Evolutionary conservation across 1,140 invertebrate genomes (phyloP).

Genomic region (Drosophila auraria): DNA sequence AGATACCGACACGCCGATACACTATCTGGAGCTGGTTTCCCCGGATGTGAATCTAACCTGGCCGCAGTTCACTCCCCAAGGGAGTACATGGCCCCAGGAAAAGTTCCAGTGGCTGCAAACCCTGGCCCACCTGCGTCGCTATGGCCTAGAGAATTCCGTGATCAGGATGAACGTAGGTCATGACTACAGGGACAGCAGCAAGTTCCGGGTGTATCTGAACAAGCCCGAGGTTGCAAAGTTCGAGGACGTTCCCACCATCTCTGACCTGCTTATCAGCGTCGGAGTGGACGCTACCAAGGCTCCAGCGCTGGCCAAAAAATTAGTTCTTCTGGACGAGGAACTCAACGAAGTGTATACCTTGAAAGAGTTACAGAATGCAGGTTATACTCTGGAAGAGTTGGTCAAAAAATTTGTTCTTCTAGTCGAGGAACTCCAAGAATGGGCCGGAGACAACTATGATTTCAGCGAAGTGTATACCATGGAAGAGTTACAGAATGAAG

Average conservation of each 20-base stretch:
- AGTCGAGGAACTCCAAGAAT: background rate
- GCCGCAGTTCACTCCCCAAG: too few relatives aligned
- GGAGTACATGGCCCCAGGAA: too few relatives aligned
- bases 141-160: background rate
- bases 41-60: too few relatives aligned
- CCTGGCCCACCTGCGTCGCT: background rate
- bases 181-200: background rate
- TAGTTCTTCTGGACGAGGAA: background rate
- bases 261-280: background rate
- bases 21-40: too few relatives aligned
- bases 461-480: background rate
- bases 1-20: too few relatives aligned
- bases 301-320: background rate
- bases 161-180: background rate
- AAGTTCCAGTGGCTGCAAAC: constrained; percentile 18
- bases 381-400: too few relatives aligned
- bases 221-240: background rate
- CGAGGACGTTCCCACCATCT: background rate
- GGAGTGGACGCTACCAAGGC: background rate
- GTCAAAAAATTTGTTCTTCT: too few relatives aligned
- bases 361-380: too few relatives aligned
- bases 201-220: background rate
- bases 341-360: too few relatives aligned
- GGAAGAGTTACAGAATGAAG: too few relatives aligned
- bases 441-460: background rate